phyloP scores from a whole-genome alignment of 2,113 vertebrate species.

The Polyodon spathula region DNA sequence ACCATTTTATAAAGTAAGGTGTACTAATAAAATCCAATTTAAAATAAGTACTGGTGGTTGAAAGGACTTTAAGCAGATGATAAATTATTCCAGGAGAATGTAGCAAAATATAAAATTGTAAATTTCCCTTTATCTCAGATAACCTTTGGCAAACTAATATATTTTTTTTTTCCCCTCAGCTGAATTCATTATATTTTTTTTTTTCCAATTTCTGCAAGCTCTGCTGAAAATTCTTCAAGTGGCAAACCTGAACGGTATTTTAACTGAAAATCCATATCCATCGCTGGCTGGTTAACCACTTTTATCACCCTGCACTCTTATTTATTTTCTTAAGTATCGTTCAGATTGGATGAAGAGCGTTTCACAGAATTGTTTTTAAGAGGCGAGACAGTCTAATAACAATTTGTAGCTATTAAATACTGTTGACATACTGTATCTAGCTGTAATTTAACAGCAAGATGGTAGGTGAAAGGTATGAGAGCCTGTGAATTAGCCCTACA shows the following conservation, averaged over 20 bases:
- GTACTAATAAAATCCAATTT: not conserved
- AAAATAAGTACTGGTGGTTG: too few relatives aligned
- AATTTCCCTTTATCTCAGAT: not conserved
- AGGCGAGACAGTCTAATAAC: too few relatives aligned
- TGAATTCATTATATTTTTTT: not conserved
- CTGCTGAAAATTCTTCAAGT: not conserved
- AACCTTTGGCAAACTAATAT: not conserved
- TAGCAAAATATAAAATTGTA: too few relatives aligned
- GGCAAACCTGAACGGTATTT: not conserved
- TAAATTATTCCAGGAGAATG: too few relatives aligned
- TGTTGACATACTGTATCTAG: too few relatives aligned
- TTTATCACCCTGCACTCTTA: not conserved
- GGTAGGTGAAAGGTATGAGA: too few relatives aligned
- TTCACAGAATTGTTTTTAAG: not conserved
- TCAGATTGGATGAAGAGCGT: not conserved
- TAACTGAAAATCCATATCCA: slow-evolving; percentile 2
- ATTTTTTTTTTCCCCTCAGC: not conserved
- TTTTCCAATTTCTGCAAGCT: not conserved
- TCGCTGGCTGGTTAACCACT: not conserved
- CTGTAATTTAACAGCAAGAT: too few relatives aligned
- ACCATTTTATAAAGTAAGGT: not conserved
- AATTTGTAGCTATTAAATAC: too few relatives aligned
- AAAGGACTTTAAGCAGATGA: too few relatives aligned
- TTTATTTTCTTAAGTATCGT: not conserved
- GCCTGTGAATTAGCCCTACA: too few relatives aligned